Base-by-base conservation (phyloP, 2,797 vertebrate species). In the Hybognathus amarus region DNA sequence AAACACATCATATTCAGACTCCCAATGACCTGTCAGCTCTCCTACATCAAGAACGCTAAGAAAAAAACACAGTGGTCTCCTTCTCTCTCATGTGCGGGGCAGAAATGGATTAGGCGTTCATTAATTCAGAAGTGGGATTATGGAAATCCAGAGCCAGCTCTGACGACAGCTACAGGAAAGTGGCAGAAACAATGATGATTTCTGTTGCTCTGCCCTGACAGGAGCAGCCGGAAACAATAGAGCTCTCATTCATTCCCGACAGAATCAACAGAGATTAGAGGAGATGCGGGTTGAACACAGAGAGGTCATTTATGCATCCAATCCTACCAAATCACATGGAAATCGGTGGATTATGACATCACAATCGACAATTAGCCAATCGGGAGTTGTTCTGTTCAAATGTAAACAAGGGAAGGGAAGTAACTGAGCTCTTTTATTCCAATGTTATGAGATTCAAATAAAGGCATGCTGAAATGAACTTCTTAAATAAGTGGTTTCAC, bases 71-170 rank as follows among this genome's bases (percentile, higher is more conserved):
- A 20, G 30, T 10, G 77, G 85, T 83, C 81, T 84, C 85, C 89
- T 85, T 88, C 85, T 85, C 86, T 87, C 88, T 87, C 87, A 73
- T 76, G 85, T 70, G 71, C 84, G 87, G 90, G 91, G 90, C 87
- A 90, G 45, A 91, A 92, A 91, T 88, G 81, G 85, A 88, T 94
- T 94, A 94, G 89, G 88, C 85, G 61, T 87, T 90, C 88, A 92
- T 93, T 93, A 94, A 94, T 93, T 91, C 92, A 52, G 90, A 90
- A 92, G 93, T 90, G 87, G 94, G 95, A 95, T 95, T 94, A 95
- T 85, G 83, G 85, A 91, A 93, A 94, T 93, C 91, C 92, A 89
- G 87, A 86, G 79, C 91, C 91, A 27, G 91, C 84, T 90, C 88
- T 82, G 87, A 80, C 88, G 83, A 90, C 88, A 77, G 89, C 86